Base-by-base conservation (phyloP, 2,113 vertebrate species). In the Tauraco erythrolophus region DNA sequence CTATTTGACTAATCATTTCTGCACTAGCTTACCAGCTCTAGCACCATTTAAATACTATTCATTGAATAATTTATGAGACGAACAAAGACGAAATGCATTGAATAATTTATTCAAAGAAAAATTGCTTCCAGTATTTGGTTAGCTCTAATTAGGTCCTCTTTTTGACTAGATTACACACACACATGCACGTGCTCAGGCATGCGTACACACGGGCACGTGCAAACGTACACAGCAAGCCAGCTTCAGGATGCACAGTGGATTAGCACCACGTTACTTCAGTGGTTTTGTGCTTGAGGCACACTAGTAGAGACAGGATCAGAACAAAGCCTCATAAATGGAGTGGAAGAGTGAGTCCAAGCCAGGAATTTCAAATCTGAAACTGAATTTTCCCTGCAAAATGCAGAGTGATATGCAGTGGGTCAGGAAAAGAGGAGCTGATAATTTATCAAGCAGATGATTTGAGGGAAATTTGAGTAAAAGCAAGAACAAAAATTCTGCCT, bases 41-140 rank as follows among this genome's bases (percentile, higher is more conserved):
- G 62, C 31, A 66, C 71, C 80, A 57, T 91, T 88, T 74, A 96
- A 61, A 87, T 79, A 79, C 62, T 93, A 62, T 92, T 72, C 9
- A 3, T 2, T 95, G 93, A 97, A 97, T 97, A 93, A 95, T 94
- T 85, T 82, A 97, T 94, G 74, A 95, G 81, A 77, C 43, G 70
- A 96, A 76, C 77, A 96, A 95, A 97, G 91, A 57, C 74, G 95
- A 96, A 95, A 89, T 58, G 66, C 70, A 51, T 18, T 97, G 81
- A 96, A 97, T 97, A 91, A 97, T 97, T 96, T 95, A 97, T 95
- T 92, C 54, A 89, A 74, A 88, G 77, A 79, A 70, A 96, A 92
- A 95, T 74, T 82, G 78, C 74, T 96, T 84, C 89, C 87, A 83
- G 62, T 91, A 77, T 95, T 96, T 96, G 87, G 84, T 87, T 95